These are phyloP conservation scores for Stramonita haemastoma DNA, from an alignment of 2,888 invertebrate species.

Conservation along the genomic window DNA sequence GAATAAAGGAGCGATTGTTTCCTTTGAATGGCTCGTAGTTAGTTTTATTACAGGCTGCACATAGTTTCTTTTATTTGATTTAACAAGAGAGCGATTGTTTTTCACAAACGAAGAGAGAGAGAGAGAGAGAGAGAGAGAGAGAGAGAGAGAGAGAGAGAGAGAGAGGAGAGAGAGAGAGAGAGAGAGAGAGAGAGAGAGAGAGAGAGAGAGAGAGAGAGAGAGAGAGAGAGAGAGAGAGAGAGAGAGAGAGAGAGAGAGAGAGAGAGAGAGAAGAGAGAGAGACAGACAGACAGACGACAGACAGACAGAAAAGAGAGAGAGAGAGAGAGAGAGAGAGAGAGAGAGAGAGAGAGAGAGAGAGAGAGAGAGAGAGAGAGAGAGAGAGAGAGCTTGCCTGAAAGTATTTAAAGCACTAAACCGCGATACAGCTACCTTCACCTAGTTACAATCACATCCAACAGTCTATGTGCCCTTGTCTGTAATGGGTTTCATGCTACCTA, in stretches of 20 bases:
- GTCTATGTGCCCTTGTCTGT: too few relatives aligned
- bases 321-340: not conserved
- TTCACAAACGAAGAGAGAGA: too few relatives aligned
- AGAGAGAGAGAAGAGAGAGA: conserved; percentile 10
- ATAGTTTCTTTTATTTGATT: too few relatives aligned
- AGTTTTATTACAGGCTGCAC: too few relatives aligned
- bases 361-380: not conserved
- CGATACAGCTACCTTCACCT: too few relatives aligned
- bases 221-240: not conserved
- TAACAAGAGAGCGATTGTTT: too few relatives aligned
- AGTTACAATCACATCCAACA: too few relatives aligned
- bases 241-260: conserved; percentile 4
- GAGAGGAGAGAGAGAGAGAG: not conserved
- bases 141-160: not conserved
- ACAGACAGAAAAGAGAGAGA: not conserved
- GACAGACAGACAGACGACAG: not conserved
- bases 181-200: not conserved
- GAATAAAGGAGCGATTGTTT: too few relatives aligned
- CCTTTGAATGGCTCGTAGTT: too few relatives aligned
- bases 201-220: not conserved
- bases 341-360: not conserved
- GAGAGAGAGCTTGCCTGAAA: not conserved
- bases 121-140: not conserved
- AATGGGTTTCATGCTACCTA: too few relatives aligned
- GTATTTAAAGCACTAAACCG: too few relatives aligned